A percentile compares a stretch with the other conserved stretches of the same genome.
phyloP scores from a whole-genome alignment of 2,113 vertebrate genomes.

The Dromas ardeola region DNA sequence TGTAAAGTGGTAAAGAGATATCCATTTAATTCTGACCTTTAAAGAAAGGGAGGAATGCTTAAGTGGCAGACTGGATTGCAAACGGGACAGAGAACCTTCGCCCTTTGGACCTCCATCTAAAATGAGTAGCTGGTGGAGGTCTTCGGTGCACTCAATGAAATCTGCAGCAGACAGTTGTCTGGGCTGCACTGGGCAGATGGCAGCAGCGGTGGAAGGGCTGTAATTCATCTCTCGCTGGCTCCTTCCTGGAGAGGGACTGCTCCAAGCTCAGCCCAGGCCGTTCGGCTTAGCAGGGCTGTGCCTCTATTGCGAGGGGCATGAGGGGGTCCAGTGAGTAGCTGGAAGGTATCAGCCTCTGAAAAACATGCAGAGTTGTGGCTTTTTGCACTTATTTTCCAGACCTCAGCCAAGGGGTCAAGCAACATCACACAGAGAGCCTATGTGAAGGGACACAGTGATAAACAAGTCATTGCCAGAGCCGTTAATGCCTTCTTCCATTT shows the following conservation, averaged over 20 bases:
- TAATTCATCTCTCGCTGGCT: background rate
- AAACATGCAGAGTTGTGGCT: background rate
- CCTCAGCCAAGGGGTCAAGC: background rate
- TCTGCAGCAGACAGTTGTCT: background rate
- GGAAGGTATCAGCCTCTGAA: background rate
- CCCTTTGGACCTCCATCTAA: background rate
- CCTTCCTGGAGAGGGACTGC: background rate
- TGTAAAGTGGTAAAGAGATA: background rate
- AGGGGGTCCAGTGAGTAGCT: background rate
- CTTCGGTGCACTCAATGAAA: background rate
- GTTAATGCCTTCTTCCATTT: background rate
- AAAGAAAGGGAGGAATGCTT: background rate
- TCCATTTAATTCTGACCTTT: slow-evolving; percentile 32
- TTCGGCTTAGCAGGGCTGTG: background rate
- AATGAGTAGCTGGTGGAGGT: background rate
- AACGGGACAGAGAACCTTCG: background rate
- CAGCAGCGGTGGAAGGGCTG: background rate
- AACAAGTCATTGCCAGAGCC: background rate
- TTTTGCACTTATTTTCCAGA: background rate
- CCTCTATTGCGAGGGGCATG: fast-evolving
- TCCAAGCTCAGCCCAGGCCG: background rate
- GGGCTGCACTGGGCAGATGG: background rate
- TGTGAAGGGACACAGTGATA: background rate
- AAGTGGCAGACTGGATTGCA: background rate
- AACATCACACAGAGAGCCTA: background rate